Evolutionary conservation across 2,888 invertebrate genomes (phyloP), one percentile per base, ranked within the genome.

Genomic region (Piscicola geometra): DNA sequence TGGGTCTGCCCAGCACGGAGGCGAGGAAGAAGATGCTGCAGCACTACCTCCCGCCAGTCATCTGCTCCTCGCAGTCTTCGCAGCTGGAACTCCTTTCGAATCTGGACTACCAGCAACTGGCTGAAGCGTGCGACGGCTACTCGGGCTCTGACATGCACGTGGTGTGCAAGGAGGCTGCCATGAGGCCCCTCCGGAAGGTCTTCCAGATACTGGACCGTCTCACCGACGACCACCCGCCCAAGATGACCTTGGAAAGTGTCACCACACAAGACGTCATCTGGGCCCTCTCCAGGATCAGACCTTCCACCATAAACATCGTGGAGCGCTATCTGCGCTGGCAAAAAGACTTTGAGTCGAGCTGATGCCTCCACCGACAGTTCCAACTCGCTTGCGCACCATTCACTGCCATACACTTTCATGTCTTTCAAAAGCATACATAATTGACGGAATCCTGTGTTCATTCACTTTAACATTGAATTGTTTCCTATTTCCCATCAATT

Each of bases 111-210:
- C 82, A 84, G 32, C 76, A 82, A 52, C 79, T 88, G 25, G 86
- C 88, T 25, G 79, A 84, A 81, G 84, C 83, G 79, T 92, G 92
- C 0, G 89, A 90, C 21, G 90, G 91, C 1, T 95, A 93, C 83
- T 93, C 94, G 0, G 93, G 94, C 0, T 92, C 93, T 18, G 96
- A 96, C 83, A 89, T 96, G 71, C 91, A 91, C 81, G 86, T 92
- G 79, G 89, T 93, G 41, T 93, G 93, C 83, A 94, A 94, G 85
- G 94, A 95, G 87, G 91, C 93, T 0, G 89, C 91, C 76, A 94
- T 96, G 93, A 87, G 88, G 36, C 89, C 90, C 35, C 88, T 94
- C 33, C 88, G 93, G 82, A 90, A 90, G 81, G 88, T 89, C 81
- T 88, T 89, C 82, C 81, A 84, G 50, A 82, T 83, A 21, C 82